Base-by-base conservation (phyloP, 2,113 vertebrate species). In the Sigmodon hispidus region DNA sequence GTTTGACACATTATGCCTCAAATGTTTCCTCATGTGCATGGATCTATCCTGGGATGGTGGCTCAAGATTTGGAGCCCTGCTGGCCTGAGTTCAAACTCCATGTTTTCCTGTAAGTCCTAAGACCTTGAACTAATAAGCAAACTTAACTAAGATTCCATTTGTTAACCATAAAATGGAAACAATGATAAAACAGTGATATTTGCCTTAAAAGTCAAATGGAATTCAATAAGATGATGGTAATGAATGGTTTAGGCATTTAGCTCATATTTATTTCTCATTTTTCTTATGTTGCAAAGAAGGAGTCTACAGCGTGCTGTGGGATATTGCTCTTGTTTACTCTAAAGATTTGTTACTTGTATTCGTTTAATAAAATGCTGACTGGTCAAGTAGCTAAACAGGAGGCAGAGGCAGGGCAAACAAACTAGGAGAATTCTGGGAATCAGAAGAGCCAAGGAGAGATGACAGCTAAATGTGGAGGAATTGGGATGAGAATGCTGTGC, bases 1-100 rank as follows among this genome's bases (percentile, higher is more conserved):
- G 2, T 29, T 55, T 22, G 36, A 21, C n/a, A 40, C 21, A 1
- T 79, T 45, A 29, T 3, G 19, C 0, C 0, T 40, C 8, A 31
- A 45, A 34, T 31, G 31, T 63, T 48, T 81, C 24, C 80, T 50
- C 21, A 1, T 4, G 2, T 22, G 29, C 70, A 57, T 50, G 59
- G 59, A 63, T 63, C 5, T 45, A 57, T 75, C 6, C 48, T 55
- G 17, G 70, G 19, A 6, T 10, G 6, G 24, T 45, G 31, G 26
- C 45, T 90, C 67, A 29, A 52, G 16, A 16, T 69, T 24, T 48
- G 43, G 26, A 50, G 57, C 9, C 76, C 80, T 52, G 50, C 13
- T 6, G 40, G 91, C 16, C 15, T 89, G 69, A 31, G 24, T 59
- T 83, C 67, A 89, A 75, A 89, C 13, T 5, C 13, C 22, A 5